Percentiles rank a stretch among this genome's conserved stretches.
phyloP scores from a whole-genome alignment of 2,113 vertebrate genomes.

The Muntiacus reevesi region DNA sequence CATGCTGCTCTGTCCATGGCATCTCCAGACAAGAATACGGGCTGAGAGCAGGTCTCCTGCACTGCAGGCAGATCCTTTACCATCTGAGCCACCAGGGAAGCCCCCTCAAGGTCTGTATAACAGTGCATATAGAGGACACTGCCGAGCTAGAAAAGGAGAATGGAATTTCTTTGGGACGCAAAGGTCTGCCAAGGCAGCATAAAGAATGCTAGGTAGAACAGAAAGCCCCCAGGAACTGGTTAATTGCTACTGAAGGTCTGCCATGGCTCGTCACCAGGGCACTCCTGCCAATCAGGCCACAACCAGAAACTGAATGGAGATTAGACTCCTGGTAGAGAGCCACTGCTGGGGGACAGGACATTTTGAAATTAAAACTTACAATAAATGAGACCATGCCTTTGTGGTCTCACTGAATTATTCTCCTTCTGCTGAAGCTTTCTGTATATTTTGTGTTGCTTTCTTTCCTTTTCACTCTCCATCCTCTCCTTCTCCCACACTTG shows the following conservation, averaged over 20 bases:
- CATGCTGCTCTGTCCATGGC: not conserved
- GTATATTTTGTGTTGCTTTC: not conserved
- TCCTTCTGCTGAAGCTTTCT: not conserved
- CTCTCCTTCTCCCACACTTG: not conserved
- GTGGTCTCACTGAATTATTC: not conserved
- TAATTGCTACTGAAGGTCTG: not conserved
- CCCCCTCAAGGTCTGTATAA: not conserved
- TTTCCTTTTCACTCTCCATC: not conserved
- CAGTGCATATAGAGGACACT: not conserved
- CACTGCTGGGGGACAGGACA: not conserved
- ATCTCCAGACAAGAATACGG: not conserved
- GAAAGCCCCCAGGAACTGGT: not conserved
- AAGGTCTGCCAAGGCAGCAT: not conserved
- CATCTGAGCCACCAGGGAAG: not conserved
- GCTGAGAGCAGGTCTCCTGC: not conserved
- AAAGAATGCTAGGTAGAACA: not conserved
- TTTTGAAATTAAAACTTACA: not conserved
- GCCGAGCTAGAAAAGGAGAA: not conserved
- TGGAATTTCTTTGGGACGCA: not conserved
- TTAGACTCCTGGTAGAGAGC: not conserved
- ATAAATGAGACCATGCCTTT: not conserved
- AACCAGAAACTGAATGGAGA: not conserved
- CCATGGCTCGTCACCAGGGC: not conserved
- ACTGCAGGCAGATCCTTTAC: not conserved
- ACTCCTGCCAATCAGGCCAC: not conserved